Conservation (phyloP, 2,888 invertebrate genomes). For the Petrolisthes cinctipes region DNA sequence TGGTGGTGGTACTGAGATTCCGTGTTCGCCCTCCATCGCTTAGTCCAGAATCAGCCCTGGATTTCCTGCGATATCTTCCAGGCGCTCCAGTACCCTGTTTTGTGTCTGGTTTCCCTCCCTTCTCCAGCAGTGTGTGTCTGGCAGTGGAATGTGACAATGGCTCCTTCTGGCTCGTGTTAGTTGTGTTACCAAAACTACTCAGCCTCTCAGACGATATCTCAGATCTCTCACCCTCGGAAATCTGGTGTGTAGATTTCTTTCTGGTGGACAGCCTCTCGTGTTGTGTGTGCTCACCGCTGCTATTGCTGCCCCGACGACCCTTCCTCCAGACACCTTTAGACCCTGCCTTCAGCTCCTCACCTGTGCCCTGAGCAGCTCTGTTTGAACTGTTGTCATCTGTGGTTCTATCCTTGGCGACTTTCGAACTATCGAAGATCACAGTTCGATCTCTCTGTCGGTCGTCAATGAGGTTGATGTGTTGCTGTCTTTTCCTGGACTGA, state of each 20-base stretch:
- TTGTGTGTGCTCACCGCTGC: background rate
- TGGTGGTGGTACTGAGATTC: background rate
- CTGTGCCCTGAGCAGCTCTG: background rate
- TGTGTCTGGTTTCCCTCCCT: background rate
- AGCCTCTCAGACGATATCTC: background rate
- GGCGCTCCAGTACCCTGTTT: background rate
- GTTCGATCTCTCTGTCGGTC: conserved; percentile 46
- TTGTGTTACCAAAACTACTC: background rate
- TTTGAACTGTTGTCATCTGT: too few relatives aligned
- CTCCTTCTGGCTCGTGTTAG: background rate
- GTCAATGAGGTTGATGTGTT: conserved; percentile 43
- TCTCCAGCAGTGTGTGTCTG: conserved; percentile 14
- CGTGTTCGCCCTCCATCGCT: background rate
- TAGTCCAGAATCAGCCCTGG: background rate
- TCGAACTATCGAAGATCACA: conserved; percentile 47
- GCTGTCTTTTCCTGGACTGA: conserved; percentile 46
- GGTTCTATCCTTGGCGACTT: background rate
- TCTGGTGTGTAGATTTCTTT: background rate
- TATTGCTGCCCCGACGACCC: background rate
- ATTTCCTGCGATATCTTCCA: conserved; percentile 1
- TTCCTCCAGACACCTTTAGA: background rate
- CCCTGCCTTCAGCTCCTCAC: background rate
- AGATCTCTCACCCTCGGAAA: background rate
- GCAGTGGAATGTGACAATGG: background rate
- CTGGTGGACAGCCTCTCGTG: background rate